Conservation (phyloP, 2,888 invertebrate species). For the Mimachlamys varia region DNA sequence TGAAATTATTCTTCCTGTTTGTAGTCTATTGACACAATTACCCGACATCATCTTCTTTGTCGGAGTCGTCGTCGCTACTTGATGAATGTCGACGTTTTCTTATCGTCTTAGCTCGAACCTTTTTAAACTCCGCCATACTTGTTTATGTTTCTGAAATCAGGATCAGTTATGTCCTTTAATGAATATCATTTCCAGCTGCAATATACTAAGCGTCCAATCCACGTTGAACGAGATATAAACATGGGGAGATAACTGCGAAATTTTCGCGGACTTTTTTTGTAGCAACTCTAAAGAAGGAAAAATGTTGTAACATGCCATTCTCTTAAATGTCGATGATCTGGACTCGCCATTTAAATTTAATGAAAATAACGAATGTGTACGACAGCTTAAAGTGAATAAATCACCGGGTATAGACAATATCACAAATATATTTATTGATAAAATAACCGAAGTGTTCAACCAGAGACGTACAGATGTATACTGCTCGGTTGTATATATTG, state of each 20-base stretch:
- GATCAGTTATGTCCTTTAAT: background rate
- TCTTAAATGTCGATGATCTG: no score
- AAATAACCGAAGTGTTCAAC: no score
- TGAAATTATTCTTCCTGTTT: background rate
- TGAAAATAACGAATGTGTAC: no score
- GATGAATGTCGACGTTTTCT: constrained; percentile 68
- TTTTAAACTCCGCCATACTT: constrained; percentile 67
- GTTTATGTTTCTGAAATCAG: background rate
- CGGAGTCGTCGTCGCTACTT: constrained; percentile 64
- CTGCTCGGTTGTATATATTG: no score
- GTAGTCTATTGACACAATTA: constrained; percentile 41
- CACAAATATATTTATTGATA: no score
- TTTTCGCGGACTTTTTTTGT: no score
- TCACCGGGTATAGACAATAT: no score
- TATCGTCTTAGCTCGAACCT: constrained; percentile 58
- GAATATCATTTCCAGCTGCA: background rate
- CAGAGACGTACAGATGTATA: no score
- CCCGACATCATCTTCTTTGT: constrained; percentile 63
- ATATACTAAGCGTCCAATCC: background rate
- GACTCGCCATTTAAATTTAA: no score
- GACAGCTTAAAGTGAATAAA: no score
- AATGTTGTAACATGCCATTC: no score
- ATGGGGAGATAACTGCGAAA: background rate
- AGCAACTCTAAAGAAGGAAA: no score
- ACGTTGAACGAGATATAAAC: background rate